phyloP scores from a whole-genome alignment of 37 sponge, comb jelly and placozoan species.

The Oscarella lobularis region DNA sequence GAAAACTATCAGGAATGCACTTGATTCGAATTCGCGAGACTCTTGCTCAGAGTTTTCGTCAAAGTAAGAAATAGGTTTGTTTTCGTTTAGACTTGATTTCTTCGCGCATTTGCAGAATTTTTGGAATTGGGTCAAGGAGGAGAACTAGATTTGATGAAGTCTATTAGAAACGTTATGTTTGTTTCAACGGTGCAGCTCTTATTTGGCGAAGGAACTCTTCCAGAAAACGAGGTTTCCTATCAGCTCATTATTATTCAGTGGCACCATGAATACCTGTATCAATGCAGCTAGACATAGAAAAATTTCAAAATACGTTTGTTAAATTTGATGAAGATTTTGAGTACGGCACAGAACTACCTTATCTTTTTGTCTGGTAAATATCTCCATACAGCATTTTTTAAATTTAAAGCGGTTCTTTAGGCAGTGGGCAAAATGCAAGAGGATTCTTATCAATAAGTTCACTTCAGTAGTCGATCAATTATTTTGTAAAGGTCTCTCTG shows the following conservation, averaged over 20 bases:
- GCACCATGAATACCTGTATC: too few relatives aligned
- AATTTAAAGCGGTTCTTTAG: too few relatives aligned
- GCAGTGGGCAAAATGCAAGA: neutral
- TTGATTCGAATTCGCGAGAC: conserved; percentile 11
- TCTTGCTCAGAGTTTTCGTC: conserved; percentile 21
- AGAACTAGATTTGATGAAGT: conserved; percentile 50
- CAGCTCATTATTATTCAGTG: too few relatives aligned
- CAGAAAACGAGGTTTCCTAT: conserved; percentile 4
- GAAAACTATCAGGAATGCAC: conserved; percentile 15
- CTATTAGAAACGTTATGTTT: conserved; percentile 54
- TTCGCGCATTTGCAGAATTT: too few relatives aligned
- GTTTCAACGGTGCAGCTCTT: conserved; percentile 35
- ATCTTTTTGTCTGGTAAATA: conserved; percentile 43
- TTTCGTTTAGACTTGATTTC: too few relatives aligned
- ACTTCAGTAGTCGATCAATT: neutral
- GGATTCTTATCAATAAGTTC: neutral
- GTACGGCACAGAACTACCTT: conserved; percentile 65
- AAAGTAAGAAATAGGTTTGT: too few relatives aligned
- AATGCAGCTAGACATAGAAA: conserved; percentile 20
- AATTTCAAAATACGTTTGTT: conserved; percentile 23
- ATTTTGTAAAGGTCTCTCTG: too few relatives aligned
- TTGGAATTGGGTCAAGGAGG: conserved; percentile 2
- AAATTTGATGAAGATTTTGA: conserved; percentile 77
- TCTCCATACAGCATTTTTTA: too few relatives aligned
- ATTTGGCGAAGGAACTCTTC: conserved; percentile 46